A percentile compares a stretch with the other conserved stretches of the same genome.
phyloP scores from a whole-genome alignment of 2,113 vertebrate genomes.

The Larimichthys polyactis region DNA sequence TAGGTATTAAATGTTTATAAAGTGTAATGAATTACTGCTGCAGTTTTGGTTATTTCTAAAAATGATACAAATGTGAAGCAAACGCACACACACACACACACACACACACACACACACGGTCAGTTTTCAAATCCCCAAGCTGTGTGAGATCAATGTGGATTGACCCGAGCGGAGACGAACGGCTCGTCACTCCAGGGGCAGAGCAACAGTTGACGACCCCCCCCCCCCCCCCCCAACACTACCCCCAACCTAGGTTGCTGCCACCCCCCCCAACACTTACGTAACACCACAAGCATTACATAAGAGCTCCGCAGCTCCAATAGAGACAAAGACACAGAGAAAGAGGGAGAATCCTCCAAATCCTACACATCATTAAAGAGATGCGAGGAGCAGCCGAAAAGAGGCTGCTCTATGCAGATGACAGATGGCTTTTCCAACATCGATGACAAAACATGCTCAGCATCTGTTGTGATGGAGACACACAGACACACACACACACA shows the following conservation, averaged over 20 bases:
- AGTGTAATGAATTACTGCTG: not conserved
- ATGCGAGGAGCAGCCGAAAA: constrained; percentile 56
- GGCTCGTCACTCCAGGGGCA: constrained; percentile 43
- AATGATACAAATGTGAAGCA: constrained; percentile 1
- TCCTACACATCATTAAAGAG: constrained; percentile 66
- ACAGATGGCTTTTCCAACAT: constrained; percentile 63
- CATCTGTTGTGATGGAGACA: constrained; percentile 38
- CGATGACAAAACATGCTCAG: constrained; percentile 30
- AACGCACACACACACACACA: constrained; percentile 22
- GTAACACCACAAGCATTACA: constrained; percentile 59
- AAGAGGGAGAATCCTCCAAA: constrained; percentile 53
- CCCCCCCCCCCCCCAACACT: not conserved
- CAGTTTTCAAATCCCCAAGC: constrained; percentile 40
- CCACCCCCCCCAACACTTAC: constrained; percentile 47
- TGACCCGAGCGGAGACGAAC: constrained; percentile 44
- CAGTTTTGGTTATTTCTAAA: not conserved
- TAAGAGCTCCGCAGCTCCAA: constrained; percentile 47
- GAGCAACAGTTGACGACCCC: constrained; percentile 23
- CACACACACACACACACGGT: constrained; percentile 10
- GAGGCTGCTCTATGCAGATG: constrained; percentile 45
- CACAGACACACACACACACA: not conserved
- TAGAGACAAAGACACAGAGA: constrained; percentile 18
- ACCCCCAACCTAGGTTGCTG: constrained; percentile 5
- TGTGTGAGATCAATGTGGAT: constrained; percentile 58
- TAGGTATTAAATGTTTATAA: not conserved